phyloP scores from a whole-genome alignment of 2,888 invertebrate genomes.

The Cremastinae sp. region DNA sequence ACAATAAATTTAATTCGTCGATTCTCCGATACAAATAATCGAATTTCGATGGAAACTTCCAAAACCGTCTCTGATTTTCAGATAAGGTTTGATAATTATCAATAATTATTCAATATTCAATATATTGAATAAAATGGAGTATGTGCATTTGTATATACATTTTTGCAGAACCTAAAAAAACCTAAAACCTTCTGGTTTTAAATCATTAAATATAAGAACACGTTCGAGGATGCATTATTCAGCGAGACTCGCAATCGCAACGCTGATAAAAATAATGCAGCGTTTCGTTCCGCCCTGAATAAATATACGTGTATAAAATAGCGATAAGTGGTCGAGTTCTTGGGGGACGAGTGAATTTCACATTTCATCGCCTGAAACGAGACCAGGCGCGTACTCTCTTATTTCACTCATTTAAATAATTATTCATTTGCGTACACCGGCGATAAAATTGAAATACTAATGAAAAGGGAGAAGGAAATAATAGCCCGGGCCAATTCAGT shows the following conservation, averaged over 20 bases:
- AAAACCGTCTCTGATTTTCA: too few species aligned
- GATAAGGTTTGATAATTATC: too few species aligned
- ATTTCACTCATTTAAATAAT: constrained; percentile 67
- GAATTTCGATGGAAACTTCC: too few species aligned
- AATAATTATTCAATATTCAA: too few species aligned
- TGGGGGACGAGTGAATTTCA: not conserved
- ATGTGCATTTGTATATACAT: too few species aligned
- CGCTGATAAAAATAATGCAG: constrained; percentile 38
- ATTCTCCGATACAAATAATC: too few species aligned
- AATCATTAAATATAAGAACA: too few species aligned
- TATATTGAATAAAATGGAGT: too few species aligned
- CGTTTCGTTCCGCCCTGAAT: constrained; percentile 12
- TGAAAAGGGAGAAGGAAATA: constrained; percentile 22
- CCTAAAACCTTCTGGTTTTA: too few species aligned
- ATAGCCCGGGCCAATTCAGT: not conserved
- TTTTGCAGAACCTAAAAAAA: too few species aligned
- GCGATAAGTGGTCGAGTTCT: constrained; percentile 1
- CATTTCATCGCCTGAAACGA: constrained; percentile 32
- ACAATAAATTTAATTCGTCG: too few species aligned
- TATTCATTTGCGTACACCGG: constrained; percentile 63
- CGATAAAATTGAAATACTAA: constrained; percentile 67
- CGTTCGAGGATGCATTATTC: constrained; percentile 51
- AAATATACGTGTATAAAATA: not conserved
- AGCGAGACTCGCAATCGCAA: constrained; percentile 37
- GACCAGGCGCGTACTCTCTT: not conserved